Conservation (phyloP, 2,888 invertebrate species). For the Andricus curvator region DNA sequence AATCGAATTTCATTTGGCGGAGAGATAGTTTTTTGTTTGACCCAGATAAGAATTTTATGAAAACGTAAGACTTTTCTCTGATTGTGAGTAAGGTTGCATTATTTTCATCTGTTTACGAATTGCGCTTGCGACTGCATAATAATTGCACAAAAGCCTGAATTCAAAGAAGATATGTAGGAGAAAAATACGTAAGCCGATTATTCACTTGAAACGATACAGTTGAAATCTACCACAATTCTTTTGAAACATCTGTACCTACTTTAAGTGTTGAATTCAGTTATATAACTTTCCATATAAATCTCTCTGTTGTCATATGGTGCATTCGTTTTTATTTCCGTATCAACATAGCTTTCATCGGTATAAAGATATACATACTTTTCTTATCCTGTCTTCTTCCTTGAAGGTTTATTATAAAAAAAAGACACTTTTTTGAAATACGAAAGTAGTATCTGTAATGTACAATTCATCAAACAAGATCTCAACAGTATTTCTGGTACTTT, state of each 20-base stretch:
- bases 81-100: not conserved
- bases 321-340: too few species aligned
- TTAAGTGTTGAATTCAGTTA: too few species aligned
- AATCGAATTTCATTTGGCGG: not conserved
- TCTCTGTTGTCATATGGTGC: not conserved
- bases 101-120: not conserved
- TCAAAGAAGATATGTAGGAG: not conserved
- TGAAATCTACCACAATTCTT: slow-evolving; percentile 2
- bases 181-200: not conserved
- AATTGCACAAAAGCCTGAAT: not conserved
- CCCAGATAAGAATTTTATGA: not conserved
- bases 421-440: not conserved
- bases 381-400: not conserved
- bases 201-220: not conserved
- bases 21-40: not conserved
- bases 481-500: too few species aligned
- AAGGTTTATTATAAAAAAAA: not conserved
- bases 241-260: not conserved
- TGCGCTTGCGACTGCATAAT: not conserved
- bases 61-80: not conserved
- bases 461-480: too few species aligned
- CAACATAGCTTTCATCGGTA: too few species aligned
- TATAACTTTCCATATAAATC: too few species aligned
- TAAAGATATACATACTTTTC: not conserved
- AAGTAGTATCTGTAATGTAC: not conserved